Base-by-base conservation (phyloP, 2,888 invertebrate species). In the Hemithea aestivaria region DNA sequence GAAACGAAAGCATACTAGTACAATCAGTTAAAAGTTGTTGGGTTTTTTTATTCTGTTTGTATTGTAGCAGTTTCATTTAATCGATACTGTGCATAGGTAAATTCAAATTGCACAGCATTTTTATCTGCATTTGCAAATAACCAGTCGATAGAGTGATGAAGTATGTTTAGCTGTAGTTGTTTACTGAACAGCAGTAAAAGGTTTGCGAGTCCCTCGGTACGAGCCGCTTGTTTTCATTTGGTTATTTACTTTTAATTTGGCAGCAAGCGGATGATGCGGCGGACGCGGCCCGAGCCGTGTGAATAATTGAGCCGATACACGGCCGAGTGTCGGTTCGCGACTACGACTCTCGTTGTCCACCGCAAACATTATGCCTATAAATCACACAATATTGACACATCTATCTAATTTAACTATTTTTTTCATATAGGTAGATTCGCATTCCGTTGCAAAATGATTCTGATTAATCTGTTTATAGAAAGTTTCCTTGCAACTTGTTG, bases 161-260 rank as follows among this genome's bases (percentile, higher is more conserved):
- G 81, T 83, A 73, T 81, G 79, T 79, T 80, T 81, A 81, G 80
- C 77, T 70, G 70, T 70, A 76, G 77, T 73, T 85, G 82, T 87
- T 84, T 84, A 72, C 76, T 71, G 73, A 73, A 69, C 74, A 76
- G 65, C 83, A 79, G 81, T 87, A 85, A 87, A 87, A 85, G 85
- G 84, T 87, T 87, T 85, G 83, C 79, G 73, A 78, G 78, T 79
- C 85, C 78, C 84, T 74, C 66, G 82, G 80, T 67, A 56, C 65
- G 66, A 62, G 69, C 69, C 71, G 77, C 73, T 78, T 83, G 84
- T 84, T 84, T 87, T 87, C 84, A 85, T 87, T 85, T 79, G 73
- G 85, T 83, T 87, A 87, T 87, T 87, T 87, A 87, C 85, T 85
- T 87, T 87, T 87, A 87, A 87, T 87, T 87, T 87, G 83, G 84